Evolutionary conservation across 2,888 invertebrate species (phyloP).

Genomic region (Pristionchus fissidentatus): DNA sequence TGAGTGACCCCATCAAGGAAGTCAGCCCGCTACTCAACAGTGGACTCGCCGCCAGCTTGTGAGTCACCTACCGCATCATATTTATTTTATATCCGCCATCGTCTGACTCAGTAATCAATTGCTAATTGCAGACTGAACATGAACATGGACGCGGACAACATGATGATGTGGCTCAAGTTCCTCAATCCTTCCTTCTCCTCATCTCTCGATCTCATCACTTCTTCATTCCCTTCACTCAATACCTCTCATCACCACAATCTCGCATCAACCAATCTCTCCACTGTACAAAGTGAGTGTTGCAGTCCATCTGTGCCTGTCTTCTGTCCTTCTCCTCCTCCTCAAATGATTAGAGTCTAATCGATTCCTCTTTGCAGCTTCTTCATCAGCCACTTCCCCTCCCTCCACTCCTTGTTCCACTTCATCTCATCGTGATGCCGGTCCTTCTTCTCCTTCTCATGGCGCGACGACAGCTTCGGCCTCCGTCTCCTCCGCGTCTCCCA

Average conservation of each 20-base stretch:
- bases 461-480: slow-evolving; percentile 41
- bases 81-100: not conserved
- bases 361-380: slow-evolving; percentile 11
- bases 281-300: slow-evolving; percentile 38
- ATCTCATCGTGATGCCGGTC: slow-evolving; percentile 37
- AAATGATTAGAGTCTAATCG: not conserved
- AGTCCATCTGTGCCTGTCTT: not conserved
- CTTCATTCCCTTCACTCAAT: slow-evolving; percentile 23
- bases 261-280: not conserved
- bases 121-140: slow-evolving; percentile 24
- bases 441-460: slow-evolving; percentile 41
- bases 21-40: slow-evolving; percentile 11
- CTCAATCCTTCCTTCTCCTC: slow-evolving; percentile 25
- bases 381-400: slow-evolving; percentile 30
- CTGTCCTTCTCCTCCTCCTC: not conserved
- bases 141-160: slow-evolving; percentile 10
- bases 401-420: slow-evolving; percentile 48
- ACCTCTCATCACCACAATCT: no score
- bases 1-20: slow-evolving; percentile 36
- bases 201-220: not conserved
- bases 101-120: not conserved
- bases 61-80: slow-evolving; percentile 11
- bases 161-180: slow-evolving; percentile 42
- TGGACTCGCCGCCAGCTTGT: slow-evolving; percentile 30
- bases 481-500: slow-evolving; percentile 23